phyloP scores from a whole-genome alignment of 92 coral and sea anemone species.

The Paramuricea clavata region DNA sequence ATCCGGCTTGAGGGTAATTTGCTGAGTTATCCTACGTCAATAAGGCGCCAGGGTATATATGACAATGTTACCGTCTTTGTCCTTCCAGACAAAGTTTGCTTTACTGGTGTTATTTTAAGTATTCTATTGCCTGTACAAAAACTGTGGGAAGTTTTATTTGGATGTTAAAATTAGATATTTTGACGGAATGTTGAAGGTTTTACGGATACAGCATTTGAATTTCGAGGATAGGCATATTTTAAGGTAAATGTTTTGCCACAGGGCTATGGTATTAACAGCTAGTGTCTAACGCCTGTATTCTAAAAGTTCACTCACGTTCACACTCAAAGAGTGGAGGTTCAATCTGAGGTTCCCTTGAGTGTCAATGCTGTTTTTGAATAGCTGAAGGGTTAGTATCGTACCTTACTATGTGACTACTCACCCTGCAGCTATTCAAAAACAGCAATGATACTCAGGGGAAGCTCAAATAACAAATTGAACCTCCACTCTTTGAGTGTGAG shows the following conservation, averaged over 20 bases:
- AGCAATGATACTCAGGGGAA: too few species aligned
- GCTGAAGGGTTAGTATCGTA: too few species aligned
- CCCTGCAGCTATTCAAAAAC: too few species aligned
- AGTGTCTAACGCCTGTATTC: too few species aligned
- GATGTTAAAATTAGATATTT: not conserved
- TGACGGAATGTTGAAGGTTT: not conserved
- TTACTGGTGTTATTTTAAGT: not conserved
- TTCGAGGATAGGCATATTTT: not conserved
- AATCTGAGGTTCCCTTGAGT: too few species aligned
- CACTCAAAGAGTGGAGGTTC: too few species aligned
- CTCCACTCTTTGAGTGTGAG: too few species aligned
- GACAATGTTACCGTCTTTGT: not conserved
- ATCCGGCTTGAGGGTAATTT: not conserved
- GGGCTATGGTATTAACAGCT: not conserved
- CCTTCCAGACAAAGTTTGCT: conserved; percentile 3
- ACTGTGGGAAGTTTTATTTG: not conserved
- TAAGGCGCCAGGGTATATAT: not conserved
- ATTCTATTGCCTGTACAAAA: not conserved
- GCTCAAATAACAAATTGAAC: too few species aligned
- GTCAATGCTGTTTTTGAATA: too few species aligned
- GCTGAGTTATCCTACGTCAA: not conserved
- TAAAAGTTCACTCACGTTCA: too few species aligned
- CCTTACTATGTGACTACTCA: too few species aligned
- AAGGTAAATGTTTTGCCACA: not conserved
- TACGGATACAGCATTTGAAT: not conserved